Conservation (phyloP, 2,113 vertebrate species). For the Brachionichthys hirsutus region DNA sequence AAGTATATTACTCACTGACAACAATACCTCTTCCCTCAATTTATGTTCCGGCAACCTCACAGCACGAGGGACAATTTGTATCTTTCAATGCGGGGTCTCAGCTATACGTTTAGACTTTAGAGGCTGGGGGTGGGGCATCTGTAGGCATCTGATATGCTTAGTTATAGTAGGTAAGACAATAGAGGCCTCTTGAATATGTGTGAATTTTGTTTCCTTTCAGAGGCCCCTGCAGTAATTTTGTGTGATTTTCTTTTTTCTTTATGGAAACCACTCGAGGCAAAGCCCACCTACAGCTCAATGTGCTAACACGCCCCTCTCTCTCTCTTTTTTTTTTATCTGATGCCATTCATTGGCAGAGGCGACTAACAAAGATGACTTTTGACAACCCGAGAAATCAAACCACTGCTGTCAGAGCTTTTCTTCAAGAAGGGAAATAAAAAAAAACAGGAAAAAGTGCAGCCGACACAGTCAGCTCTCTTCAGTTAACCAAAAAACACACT, state of each 20-base stretch:
- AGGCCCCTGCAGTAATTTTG: slow-evolving; percentile 66
- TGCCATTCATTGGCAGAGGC: slow-evolving; percentile 64
- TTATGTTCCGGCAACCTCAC: slow-evolving; percentile 76
- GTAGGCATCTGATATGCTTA: slow-evolving; percentile 74
- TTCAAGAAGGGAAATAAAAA: slow-evolving; percentile 48
- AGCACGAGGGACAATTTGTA: slow-evolving; percentile 76
- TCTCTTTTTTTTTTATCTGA: slow-evolving; percentile 59
- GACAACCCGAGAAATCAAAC: slow-evolving; percentile 74
- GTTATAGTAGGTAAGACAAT: slow-evolving; percentile 70
- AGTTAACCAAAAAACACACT: slow-evolving; percentile 41
- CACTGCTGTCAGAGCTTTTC: slow-evolving; percentile 69
- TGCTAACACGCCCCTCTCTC: slow-evolving; percentile 69
- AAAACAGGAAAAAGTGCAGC: slow-evolving; percentile 47
- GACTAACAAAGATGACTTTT: slow-evolving; percentile 77
- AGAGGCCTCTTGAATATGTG: slow-evolving; percentile 63
- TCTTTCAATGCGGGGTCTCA: slow-evolving; percentile 75
- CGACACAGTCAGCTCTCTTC: slow-evolving; percentile 70
- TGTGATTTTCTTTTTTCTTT: slow-evolving; percentile 60
- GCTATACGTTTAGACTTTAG: slow-evolving; percentile 58
- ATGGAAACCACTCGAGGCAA: slow-evolving; percentile 67
- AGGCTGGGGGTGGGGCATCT: slow-evolving; percentile 56
- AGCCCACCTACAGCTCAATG: slow-evolving; percentile 74
- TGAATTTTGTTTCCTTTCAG: slow-evolving; percentile 61
- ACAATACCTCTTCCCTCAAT: slow-evolving; percentile 72
- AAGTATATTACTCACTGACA: slow-evolving; percentile 81